These are phyloP conservation scores for Phortica magna DNA, from an alignment of 2,888 invertebrate genomes.

Conservation along the genomic window DNA sequence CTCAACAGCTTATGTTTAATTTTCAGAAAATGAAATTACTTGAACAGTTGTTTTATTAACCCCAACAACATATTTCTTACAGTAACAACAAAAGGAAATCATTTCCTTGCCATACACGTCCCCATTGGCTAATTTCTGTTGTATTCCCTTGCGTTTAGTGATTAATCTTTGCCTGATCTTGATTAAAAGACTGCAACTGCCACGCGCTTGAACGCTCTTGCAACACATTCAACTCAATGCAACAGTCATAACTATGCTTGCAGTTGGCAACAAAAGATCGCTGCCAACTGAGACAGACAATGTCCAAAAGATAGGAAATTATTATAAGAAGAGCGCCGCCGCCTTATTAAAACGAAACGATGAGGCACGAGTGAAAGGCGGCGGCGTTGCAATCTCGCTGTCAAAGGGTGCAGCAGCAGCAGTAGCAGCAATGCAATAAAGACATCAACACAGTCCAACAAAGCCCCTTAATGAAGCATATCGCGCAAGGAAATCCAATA, in stretches of 20 bases:
- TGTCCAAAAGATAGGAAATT: constrained; percentile 58
- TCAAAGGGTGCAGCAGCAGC: constrained; percentile 45
- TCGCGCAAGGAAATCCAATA: constrained; percentile 1
- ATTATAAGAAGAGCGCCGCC: constrained; percentile 52
- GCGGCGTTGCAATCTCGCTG: not conserved
- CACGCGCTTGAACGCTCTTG: constrained; percentile 11
- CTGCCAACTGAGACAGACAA: constrained; percentile 52
- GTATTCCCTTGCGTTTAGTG: constrained; percentile 7
- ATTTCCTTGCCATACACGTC: not conserved
- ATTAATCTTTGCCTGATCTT: constrained; percentile 53
- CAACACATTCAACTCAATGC: not conserved
- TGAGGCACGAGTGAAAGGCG: not conserved
- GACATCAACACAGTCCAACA: constrained; percentile 62
- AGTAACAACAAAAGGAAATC: not conserved
- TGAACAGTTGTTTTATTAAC: too few species aligned
- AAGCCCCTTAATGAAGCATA: constrained; percentile 17
- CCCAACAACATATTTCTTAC: too few species aligned
- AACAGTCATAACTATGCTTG: constrained; percentile 33
- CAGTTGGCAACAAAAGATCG: constrained; percentile 25
- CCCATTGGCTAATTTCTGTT: constrained; percentile 16
- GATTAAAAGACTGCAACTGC: constrained; percentile 53
- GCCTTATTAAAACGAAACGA: not conserved
- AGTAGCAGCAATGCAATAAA: constrained; percentile 64
- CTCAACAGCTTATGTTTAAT: too few species aligned
- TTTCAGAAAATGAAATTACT: too few species aligned